Conservation (phyloP, 1,140 invertebrate species). For the Ceratina japonica region DNA sequence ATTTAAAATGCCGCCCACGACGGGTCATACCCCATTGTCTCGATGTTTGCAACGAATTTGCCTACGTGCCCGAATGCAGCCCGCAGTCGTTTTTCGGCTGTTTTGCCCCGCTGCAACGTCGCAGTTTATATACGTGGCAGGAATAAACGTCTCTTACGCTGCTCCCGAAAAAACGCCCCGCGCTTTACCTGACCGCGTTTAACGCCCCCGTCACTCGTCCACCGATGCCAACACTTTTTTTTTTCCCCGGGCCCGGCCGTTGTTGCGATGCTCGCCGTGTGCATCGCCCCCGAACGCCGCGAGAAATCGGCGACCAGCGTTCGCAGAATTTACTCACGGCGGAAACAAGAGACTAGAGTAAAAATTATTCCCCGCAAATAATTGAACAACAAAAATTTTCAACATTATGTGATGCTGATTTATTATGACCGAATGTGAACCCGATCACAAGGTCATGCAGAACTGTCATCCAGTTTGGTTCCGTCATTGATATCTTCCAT, state of each 20-base stretch:
- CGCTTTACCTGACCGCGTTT: neutral
- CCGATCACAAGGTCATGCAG: too few species aligned
- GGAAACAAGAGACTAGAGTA: too few species aligned
- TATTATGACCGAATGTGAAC: too few species aligned
- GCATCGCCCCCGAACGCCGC: neutral
- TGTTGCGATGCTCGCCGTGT: neutral
- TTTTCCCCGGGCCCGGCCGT: neutral
- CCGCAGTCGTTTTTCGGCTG: constrained; percentile 61
- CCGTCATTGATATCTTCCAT: too few species aligned
- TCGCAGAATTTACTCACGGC: neutral
- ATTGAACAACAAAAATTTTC: neutral
- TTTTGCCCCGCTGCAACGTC: constrained; percentile 39
- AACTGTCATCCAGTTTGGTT: too few species aligned
- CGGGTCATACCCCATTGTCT: constrained; percentile 73
- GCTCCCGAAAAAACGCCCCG: constrained; percentile 37
- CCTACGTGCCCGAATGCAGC: constrained; percentile 70
- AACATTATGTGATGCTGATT: too few species aligned
- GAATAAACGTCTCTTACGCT: constrained; percentile 68
- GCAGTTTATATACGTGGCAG: constrained; percentile 66
- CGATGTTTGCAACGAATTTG: constrained; percentile 76
- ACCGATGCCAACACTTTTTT: neutral
- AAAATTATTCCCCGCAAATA: neutral
- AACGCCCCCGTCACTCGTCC: constrained; percentile 1
- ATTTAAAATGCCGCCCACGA: constrained; percentile 73
- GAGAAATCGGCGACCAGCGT: neutral